Evolutionary conservation across 2,797 vertebrate genomes (phyloP).

Genomic region (Esox lucius): DNA sequence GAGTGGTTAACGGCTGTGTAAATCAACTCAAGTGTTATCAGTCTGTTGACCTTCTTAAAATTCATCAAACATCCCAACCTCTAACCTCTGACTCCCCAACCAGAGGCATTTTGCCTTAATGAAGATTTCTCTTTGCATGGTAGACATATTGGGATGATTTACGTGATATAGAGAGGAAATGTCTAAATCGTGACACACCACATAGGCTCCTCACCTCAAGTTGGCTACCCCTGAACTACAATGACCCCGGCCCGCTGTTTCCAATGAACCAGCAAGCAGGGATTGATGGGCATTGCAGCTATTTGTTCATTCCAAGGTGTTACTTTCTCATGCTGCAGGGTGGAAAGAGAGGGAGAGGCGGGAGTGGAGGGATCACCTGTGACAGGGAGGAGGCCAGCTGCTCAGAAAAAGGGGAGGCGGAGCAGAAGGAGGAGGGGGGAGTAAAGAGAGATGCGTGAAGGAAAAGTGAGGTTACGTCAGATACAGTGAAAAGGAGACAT

Average conservation of each 20-base stretch:
- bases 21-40: constrained; percentile 1
- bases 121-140: neutral
- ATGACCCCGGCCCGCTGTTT: neutral
- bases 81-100: neutral
- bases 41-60: neutral
- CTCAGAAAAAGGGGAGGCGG: neutral
- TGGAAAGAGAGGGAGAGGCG: neutral
- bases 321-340: neutral
- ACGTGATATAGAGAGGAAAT: neutral
- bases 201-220: neutral
- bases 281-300: constrained; percentile 7
- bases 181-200: neutral
- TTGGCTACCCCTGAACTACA: neutral
- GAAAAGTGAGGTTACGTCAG: neutral
- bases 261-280: neutral
- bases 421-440: neutral
- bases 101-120: neutral
- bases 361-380: neutral
- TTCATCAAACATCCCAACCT: neutral
- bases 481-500: neutral
- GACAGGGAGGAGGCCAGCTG: neutral
- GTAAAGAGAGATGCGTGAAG: neutral
- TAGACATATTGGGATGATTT: neutral
- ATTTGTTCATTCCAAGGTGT: neutral
- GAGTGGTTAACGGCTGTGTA: neutral